Evolutionary conservation across 2,888 invertebrate species (phyloP), one percentile per base, ranked within the genome.

Genomic region (Macrosoma leucophasiata): DNA sequence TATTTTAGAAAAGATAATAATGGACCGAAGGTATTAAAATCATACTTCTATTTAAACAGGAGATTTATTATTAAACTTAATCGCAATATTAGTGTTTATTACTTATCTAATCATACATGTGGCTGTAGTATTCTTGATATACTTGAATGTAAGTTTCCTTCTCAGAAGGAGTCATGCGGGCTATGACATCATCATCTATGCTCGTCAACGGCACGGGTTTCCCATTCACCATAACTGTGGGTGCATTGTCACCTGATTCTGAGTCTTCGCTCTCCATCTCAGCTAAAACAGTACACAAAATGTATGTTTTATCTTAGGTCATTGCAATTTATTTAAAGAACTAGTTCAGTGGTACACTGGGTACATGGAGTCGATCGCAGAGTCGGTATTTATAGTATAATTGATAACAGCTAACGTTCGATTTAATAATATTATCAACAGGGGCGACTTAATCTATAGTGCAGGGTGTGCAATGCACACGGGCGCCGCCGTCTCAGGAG

Each of bases 61-160:
- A n/a, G n/a, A n/a, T n/a, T n/a, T n/a, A n/a, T n/a, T n/a, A n/a
- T 35, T 33, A 18, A 10, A 10, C 25, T 35, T 38, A 20, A 23
- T 28, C 19, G 7, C 7, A 17, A 17, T 7, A 17, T 17, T 6
- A 17, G 21, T 33, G 17, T 13, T 11, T n/a, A 6, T 19, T 20
- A 19, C 36, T 28, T 34, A 29, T 22, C 47, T 66, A 95, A 78
- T 92, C 93, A 60, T 91, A 93, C 86, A 95, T 92, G 69, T 95
- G 92, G 49, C 95, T 92, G 79, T 95, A 96, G 74, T 94, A 92
- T 70, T 97, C 96, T 68, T 97, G 96, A 67, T 96, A 96, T 23
- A 94, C 89, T 76, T 95, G 93, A 52, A 97, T 97, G 72, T 97
- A 98, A 20, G 92, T 91, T 63, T 96, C 96, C 75, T 96, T 97